Conservation (phyloP, 2,888 invertebrate species). For the Sialis fuliginosa region DNA sequence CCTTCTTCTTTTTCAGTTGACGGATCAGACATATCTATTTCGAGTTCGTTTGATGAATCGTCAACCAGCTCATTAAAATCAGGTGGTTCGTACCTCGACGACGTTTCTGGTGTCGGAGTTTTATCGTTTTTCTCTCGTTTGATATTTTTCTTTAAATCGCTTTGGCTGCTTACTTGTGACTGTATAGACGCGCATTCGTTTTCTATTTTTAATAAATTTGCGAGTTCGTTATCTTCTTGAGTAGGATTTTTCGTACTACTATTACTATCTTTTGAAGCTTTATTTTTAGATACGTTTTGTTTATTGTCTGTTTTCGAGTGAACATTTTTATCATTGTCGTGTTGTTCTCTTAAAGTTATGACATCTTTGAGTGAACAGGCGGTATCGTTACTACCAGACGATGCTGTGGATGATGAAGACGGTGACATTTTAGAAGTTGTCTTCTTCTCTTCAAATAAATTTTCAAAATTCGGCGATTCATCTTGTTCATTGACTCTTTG, state of each 20-base stretch:
- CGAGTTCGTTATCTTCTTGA: conserved; percentile 11
- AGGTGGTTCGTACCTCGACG: conserved; percentile 46
- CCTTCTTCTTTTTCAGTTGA: conserved; percentile 42
- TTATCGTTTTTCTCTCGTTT: conserved; percentile 21
- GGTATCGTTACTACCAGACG: conserved; percentile 33
- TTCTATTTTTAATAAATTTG: conserved; percentile 28
- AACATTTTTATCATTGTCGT: conserved; percentile 11
- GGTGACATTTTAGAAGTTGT: conserved; percentile 42
- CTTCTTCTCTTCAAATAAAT: conserved; percentile 69
- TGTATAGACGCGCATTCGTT: conserved; percentile 28
- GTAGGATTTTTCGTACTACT: conserved; percentile 14
- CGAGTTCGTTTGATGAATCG: conserved; percentile 60
- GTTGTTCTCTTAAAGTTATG: conserved; percentile 29
- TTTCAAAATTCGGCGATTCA: conserved; percentile 66
- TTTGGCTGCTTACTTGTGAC: conserved; percentile 21
- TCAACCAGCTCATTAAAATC: conserved; percentile 63
- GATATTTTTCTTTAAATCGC: conserved; percentile 10
- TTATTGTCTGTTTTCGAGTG: conserved; percentile 11
- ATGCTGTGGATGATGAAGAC: conserved; percentile 42
- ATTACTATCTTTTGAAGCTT: not conserved
- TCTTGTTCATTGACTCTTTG: conserved; percentile 44
- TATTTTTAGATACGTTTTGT: conserved; percentile 1
- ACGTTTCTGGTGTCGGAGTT: conserved; percentile 17
- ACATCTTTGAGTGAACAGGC: conserved; percentile 49
- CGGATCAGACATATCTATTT: conserved; percentile 62